Evolutionary conservation across 2,888 invertebrate genomes (phyloP), one percentile per base, ranked within the genome.

Genomic region (Blastobasis lacticolella): DNA sequence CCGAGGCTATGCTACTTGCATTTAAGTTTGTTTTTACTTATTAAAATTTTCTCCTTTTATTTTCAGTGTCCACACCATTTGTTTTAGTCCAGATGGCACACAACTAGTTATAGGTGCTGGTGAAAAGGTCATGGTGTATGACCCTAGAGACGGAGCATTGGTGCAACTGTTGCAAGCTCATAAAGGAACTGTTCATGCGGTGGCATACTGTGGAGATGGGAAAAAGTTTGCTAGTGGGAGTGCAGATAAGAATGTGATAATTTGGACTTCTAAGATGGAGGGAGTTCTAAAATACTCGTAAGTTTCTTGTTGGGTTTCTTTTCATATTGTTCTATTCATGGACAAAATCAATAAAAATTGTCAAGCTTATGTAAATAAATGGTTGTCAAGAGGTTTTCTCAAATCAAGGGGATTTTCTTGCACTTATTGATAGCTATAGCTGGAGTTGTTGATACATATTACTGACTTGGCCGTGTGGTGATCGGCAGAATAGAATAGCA

Each of bases 171-270:
- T 99, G 1, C 97, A 97, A 88, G 99, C 97, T 0, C 99, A 99
- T 75, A 98, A 97, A 79, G 98, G 98, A 57, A 92, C 93, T 10
- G 97, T 99, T 0, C 95, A 97, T 76, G 94, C 97, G 61, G 94
- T 97, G 0, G 93, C 94, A 41, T 99, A 97, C 82, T 94, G 98
- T 0, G 92, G 90, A 66, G 98, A 98, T 90, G 98, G 99, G 0
- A 96, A 97, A 71, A 92, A 96, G 66, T 99, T 99, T 90, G 98
- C 99, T 0, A 97, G 97, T 38, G 99, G 99, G 1, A 95, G 97
- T 67, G 95, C 97, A 4, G 99, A 99, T 76, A 98, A 98, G 86
- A 94, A 95, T 75, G 98, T 99, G 47, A 99, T 99, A 57, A 95
- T 99, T 61, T 99, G 99, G 99, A 97, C 96, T 1, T 94, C 94